These are phyloP conservation scores for Ctenochaetus hawaiiensis DNA, from an alignment of 2,797 vertebrate genomes.

Conservation along the genomic window DNA sequence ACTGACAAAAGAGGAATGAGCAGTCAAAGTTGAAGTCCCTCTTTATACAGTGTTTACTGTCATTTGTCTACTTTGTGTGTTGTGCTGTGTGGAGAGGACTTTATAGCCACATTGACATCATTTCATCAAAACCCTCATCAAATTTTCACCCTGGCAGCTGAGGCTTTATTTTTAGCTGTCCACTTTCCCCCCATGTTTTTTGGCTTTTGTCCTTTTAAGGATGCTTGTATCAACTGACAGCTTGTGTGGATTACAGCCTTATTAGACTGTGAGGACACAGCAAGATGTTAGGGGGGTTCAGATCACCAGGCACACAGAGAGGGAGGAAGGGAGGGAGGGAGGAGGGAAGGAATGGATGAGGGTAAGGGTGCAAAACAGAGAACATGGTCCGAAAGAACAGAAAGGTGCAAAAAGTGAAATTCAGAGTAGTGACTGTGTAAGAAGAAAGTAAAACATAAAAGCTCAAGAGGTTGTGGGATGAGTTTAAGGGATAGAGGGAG, in stretches of 20 bases:
- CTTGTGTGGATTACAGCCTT: constrained; percentile 90
- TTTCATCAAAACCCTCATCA: constrained; percentile 71
- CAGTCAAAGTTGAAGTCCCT: constrained; percentile 1
- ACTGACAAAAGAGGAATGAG: neutral
- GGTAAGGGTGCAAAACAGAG: constrained; percentile 21
- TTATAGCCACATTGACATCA: constrained; percentile 58
- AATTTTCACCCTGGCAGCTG: constrained; percentile 82
- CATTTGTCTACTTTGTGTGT: constrained; percentile 19
- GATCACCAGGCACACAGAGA: constrained; percentile 75
- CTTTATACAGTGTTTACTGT: constrained; percentile 18
- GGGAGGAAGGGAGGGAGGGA: constrained; percentile 27
- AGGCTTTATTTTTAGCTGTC: constrained; percentile 85
- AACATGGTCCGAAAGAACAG: constrained; percentile 39
- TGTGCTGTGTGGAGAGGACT: constrained; percentile 34
- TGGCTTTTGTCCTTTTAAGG: constrained; percentile 84
- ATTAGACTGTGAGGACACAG: constrained; percentile 87
- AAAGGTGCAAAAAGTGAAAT: constrained; percentile 24
- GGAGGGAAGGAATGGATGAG: constrained; percentile 50
- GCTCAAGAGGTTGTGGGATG: constrained; percentile 14
- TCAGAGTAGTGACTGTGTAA: constrained; percentile 2
- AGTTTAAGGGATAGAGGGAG: constrained; percentile 28
- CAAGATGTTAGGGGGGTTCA: constrained; percentile 88
- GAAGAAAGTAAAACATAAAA: constrained; percentile 10
- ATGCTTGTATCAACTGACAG: constrained; percentile 90
- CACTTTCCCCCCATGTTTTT: constrained; percentile 75